Percentiles rank a stretch among this genome's conserved stretches.
Evolutionary conservation across 2,888 invertebrate genomes (phyloP).

Genomic region (Lamellibrachia satsuma): DNA sequence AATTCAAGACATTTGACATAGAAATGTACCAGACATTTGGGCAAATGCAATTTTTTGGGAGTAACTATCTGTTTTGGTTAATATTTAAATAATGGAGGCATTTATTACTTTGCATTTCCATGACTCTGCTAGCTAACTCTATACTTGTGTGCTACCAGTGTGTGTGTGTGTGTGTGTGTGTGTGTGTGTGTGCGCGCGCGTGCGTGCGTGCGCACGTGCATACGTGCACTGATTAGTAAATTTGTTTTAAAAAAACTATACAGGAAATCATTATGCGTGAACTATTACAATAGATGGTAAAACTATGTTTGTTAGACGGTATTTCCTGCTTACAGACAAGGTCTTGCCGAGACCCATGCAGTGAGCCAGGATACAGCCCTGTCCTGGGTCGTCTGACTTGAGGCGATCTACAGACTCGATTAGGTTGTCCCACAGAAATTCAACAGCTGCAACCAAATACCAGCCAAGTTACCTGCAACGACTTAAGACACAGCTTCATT

Average conservation of each 20-base stretch:
- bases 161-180: background rate
- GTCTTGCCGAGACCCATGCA: slow-evolving; percentile 97
- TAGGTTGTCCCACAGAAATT: slow-evolving; percentile 94
- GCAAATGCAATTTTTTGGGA: too few species aligned
- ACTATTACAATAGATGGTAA: background rate
- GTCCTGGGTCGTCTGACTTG: slow-evolving; percentile 73
- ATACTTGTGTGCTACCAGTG: too few species aligned
- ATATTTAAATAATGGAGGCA: too few species aligned
- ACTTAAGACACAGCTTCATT: background rate
- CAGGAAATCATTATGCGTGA: too few species aligned
- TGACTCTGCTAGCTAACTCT: too few species aligned
- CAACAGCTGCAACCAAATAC: slow-evolving; percentile 73
- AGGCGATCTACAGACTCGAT: slow-evolving; percentile 85
- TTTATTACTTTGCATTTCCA: too few species aligned
- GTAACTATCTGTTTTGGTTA: too few species aligned
- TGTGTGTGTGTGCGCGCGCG: too few species aligned
- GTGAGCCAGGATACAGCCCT: slow-evolving; percentile 93
- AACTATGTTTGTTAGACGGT: slow-evolving; percentile 52
- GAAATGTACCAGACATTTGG: too few species aligned
- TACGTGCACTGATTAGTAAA: background rate
- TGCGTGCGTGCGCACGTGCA: too few species aligned
- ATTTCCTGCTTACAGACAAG: slow-evolving; percentile 73
- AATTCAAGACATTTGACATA: too few species aligned
- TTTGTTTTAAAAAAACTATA: background rate
- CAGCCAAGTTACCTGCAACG: background rate